Base-by-base conservation (phyloP, 2,888 invertebrate species). In the Sesia apiformis region DNA sequence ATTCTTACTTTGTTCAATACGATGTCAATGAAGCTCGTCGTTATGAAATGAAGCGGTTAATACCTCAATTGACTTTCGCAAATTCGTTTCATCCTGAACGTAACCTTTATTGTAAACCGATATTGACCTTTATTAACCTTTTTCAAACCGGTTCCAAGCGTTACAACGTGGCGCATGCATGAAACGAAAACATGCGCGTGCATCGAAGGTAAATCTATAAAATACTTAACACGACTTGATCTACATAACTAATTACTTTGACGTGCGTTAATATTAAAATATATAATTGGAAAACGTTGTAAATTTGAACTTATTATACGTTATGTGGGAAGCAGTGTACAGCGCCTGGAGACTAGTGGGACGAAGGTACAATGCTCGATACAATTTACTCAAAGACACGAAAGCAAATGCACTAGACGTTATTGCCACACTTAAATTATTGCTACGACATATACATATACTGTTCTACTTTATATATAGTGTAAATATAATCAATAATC, bases 351-450 rank as follows among this genome's bases (percentile, higher is more conserved):
- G 56, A 61, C 64, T 66, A 63, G 61, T 58, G 66, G 63, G 67
- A 66, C 70, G 23, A 23, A 70, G 69, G 67, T 69, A 69, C 62
- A 69, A 61, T 66, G 67, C 63, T 69, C 62, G 70, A 69, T 74
- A 62, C 53, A 59, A 69, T 70, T 72, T 68, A 76, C 69, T 53
- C 69, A 74, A 71, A 78, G 74, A 84, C 82, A 81, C 76, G 73
- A 70, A 88, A 87, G 85, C 86, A 80, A 84, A 81, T 80, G 77
- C 80, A 81, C 84, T 83, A 84, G 68, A 74, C 71, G 71, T 89
- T 88, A 88, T 88, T 89, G 87, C 88, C 85, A 87, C 80, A 80
- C 85, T 83, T 85, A 84, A 74, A 57, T 86, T 89, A 89, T 89
- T 89, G 88, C 88, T 89, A 89, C 86, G 76, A 86, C 84, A 87